These are phyloP conservation scores for Dolichotis patagonum DNA, from an alignment of 2,113 vertebrate species.

Conservation along the genomic window DNA sequence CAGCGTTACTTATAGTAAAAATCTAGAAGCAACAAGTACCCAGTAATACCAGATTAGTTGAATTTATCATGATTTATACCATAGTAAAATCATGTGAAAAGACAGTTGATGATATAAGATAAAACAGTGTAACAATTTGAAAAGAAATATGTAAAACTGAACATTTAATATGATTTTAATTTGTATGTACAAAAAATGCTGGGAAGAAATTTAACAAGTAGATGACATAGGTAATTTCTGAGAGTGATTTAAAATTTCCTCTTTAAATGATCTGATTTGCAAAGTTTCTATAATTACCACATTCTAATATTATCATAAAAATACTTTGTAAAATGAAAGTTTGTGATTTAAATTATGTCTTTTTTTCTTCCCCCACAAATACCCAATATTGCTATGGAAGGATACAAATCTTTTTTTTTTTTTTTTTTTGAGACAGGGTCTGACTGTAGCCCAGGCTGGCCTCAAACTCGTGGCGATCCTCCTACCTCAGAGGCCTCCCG, in stretches of 20 bases:
- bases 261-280: not conserved
- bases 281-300: slow-evolving; percentile 43
- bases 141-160: not conserved
- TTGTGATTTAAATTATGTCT: not conserved
- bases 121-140: not conserved
- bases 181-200: not conserved
- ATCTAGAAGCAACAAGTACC: not conserved
- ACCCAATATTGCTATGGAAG: not conserved
- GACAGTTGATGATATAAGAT: not conserved
- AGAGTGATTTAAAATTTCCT: slow-evolving; percentile 10
- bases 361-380: not conserved
- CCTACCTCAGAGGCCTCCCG: not conserved
- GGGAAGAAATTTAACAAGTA: not conserved
- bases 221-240: not conserved
- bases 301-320: slow-evolving; percentile 31
- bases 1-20: slow-evolving; percentile 8
- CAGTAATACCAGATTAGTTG: not conserved
- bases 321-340: slow-evolving; percentile 32
- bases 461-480: not conserved
- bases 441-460: not conserved
- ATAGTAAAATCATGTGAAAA: not conserved
- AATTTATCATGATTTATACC: slow-evolving; percentile 8
- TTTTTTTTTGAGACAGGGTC: not conserved
- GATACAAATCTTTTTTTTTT: not conserved
- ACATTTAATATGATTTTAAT: slow-evolving; percentile 6